A percentile compares a stretch with the other conserved stretches of the same genome.
phyloP scores from a whole-genome alignment of 2,888 invertebrate species.

The Andrena hattorfiana region DNA sequence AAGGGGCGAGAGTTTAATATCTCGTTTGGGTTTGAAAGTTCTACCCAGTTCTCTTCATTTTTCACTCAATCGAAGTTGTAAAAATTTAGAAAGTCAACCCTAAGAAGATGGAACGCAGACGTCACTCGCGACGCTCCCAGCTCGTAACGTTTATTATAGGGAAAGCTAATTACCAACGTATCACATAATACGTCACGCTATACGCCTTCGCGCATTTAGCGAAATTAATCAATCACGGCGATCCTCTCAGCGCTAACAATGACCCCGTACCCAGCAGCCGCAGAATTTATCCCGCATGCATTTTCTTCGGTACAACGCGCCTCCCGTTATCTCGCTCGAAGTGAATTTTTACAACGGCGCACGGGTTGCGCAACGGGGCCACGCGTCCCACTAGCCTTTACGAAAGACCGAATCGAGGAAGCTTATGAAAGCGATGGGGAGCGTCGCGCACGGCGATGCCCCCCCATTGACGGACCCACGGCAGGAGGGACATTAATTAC shows the following conservation, averaged over 20 bases:
- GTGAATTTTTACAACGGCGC: background rate
- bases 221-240: slow-evolving; percentile 21
- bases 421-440: slow-evolving; percentile 5
- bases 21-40: no score
- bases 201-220: background rate
- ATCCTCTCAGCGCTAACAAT: slow-evolving; percentile 23
- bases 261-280: no score
- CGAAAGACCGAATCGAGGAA: slow-evolving; percentile 14
- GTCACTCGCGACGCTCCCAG: no score
- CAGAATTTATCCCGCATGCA: no score
- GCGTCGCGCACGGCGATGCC: no score
- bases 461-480: slow-evolving; percentile 7
- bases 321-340: background rate
- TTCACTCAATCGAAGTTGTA: no score
- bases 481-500: slow-evolving; percentile 65
- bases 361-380: slow-evolving; percentile 11
- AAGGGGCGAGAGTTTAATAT: no score
- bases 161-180: slow-evolving; percentile 26
- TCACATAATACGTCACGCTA: slow-evolving; percentile 9
- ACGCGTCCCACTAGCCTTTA: slow-evolving; percentile 3
- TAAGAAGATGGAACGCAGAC: no score
- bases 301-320: no score
- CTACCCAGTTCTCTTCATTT: no score
- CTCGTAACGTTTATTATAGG: background rate
- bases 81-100: no score